Conservation (phyloP, 2,888 invertebrate genomes). For the Parnassius orleans region DNA sequence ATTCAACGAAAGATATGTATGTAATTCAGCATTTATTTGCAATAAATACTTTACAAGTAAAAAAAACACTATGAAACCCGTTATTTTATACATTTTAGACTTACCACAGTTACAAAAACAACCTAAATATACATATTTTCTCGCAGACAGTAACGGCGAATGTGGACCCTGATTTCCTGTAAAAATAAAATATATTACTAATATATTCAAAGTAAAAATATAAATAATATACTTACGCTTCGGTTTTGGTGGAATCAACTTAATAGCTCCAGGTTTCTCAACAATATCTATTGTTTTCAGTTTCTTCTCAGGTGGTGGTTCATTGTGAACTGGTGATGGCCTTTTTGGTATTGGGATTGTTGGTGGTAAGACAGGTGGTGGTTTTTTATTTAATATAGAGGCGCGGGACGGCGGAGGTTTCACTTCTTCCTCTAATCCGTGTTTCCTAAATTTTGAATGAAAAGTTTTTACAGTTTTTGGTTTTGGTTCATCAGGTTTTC, state of each 20-base stretch:
- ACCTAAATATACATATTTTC: constrained; percentile 55
- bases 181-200: constrained; percentile 69
- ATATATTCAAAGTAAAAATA: constrained; percentile 33
- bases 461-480: constrained; percentile 96
- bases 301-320: constrained; percentile 88
- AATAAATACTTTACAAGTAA: constrained; percentile 67
- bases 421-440: constrained; percentile 92
- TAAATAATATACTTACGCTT: constrained; percentile 89
- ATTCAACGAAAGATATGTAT: constrained; percentile 63
- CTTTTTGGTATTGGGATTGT: constrained; percentile 68
- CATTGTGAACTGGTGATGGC: constrained; percentile 73
- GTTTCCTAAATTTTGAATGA: constrained; percentile 94
- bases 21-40: constrained; percentile 70
- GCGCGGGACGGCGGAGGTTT: constrained; percentile 91
- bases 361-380: constrained; percentile 71
- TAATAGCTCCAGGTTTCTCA: constrained; percentile 90
- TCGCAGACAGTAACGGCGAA: constrained; percentile 39
- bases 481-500: constrained; percentile 86
- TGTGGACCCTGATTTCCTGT: constrained; percentile 56
- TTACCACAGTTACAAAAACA: constrained; percentile 64
- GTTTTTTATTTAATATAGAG: constrained; percentile 82
- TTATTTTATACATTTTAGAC: constrained; percentile 75
- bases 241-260: constrained; percentile 92
- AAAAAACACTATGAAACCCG: constrained; percentile 58
- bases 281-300: constrained; percentile 80